Percentiles rank a stretch among this genome's conserved stretches.
Evolutionary conservation across 1,140 invertebrate species (phyloP).

Genomic region (Maconellicoccus hirsutus): DNA sequence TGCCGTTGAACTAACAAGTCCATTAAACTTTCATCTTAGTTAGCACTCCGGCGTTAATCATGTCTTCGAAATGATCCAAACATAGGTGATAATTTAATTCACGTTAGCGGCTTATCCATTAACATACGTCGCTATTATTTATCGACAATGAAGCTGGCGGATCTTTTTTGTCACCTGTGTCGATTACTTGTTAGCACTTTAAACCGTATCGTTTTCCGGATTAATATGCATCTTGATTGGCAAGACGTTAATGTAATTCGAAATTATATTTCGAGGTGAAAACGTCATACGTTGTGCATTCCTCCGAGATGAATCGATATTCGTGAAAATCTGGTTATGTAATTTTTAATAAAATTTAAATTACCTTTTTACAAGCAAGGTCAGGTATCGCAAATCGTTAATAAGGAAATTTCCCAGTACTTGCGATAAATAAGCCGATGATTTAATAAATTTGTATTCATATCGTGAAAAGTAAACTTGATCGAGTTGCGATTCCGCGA

Average conservation of each 20-base stretch:
- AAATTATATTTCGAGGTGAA: background rate
- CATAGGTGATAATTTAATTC: slow-evolving; percentile 9
- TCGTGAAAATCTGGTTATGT: background rate
- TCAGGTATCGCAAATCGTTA: background rate
- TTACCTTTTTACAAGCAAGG: background rate
- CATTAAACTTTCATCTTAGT: background rate
- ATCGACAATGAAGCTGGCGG: background rate
- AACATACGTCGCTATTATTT: background rate
- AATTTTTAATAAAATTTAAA: background rate
- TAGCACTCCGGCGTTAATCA: background rate
- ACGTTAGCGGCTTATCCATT: background rate
- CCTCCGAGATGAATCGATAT: background rate
- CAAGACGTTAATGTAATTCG: background rate
- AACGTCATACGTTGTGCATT: background rate
- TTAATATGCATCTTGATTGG: background rate
- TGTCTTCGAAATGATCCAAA: background rate
- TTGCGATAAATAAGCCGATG: no score
- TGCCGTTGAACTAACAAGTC: background rate
- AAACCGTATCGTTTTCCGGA: background rate
- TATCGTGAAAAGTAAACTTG: background rate
- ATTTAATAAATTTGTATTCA: no score
- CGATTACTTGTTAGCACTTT: background rate
- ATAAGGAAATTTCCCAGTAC: no score
- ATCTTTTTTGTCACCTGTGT: background rate
- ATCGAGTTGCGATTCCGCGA: background rate